Evolutionary conservation across 2,797 vertebrate species (phyloP).

Genomic region (Sardinella longiceps): DNA sequence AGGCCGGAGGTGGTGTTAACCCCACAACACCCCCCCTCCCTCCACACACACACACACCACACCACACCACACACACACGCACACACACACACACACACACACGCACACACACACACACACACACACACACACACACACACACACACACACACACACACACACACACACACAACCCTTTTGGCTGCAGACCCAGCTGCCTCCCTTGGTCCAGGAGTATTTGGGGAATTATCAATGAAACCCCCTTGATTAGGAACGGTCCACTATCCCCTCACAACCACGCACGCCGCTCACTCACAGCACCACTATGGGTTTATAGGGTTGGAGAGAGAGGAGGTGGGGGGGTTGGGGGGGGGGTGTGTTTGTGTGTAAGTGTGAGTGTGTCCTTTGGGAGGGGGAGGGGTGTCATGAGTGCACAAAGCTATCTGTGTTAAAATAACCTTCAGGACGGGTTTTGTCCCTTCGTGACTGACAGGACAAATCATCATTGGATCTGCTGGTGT

Average conservation of each 20-base stretch:
- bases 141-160: background rate
- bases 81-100: background rate
- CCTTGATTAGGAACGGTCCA: conserved; percentile 41
- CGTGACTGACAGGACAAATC: background rate
- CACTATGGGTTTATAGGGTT: conserved; percentile 7
- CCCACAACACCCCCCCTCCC: conserved; percentile 50
- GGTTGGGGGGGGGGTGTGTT: background rate
- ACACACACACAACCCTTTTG: background rate
- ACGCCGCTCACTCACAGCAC: background rate
- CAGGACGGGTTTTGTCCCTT: background rate
- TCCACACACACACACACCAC: background rate
- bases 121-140: background rate
- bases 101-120: background rate
- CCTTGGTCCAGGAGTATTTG: conserved; percentile 63
- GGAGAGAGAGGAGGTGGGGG: background rate
- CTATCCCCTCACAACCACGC: background rate
- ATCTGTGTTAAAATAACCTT: conserved; percentile 18
- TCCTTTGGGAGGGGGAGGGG: background rate
- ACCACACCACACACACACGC: too few species aligned
- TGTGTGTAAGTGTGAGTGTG: background rate
- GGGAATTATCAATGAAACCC: conserved; percentile 54
- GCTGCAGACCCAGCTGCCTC: conserved; percentile 60
- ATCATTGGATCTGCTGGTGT: background rate
- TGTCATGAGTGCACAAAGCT: background rate
- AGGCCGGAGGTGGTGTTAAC: conserved; percentile 34